Evolutionary conservation across 2,888 invertebrate species (phyloP), one percentile per base, ranked within the genome.

Genomic region (Prosopocoilus inquinatus): DNA sequence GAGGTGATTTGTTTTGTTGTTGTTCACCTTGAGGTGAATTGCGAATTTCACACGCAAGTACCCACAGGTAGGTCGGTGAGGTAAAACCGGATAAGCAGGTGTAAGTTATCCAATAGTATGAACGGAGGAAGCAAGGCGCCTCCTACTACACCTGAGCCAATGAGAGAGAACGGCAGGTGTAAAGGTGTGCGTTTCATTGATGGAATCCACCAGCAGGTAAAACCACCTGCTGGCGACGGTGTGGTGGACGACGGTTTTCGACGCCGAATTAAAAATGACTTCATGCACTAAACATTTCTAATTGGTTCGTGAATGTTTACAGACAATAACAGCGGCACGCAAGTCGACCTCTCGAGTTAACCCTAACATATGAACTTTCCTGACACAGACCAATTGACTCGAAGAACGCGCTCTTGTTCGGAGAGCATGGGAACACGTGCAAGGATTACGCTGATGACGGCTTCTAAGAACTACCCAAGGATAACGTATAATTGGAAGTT

Each of bases 291-390:
- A 50, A 55, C 44, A 63, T 54, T 52, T 57, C 52, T 58, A 57
- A 52, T 58, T 64, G 56, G 54, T 66, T 59, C 56, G 64, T 61
- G 51, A 53, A 60, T 64, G 64, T 65, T 65, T 65, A 64, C 61
- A 60, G 64, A 62, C 63, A 63, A 67, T 65, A 65, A 64, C 64
- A 60, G 63, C 61, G 56, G 59, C 60, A 64, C 65, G 61, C 66
- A 62, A 59, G 57, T 60, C 61, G 64, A 66, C 66, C 68, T 62
- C 58, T 50, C 60, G 57, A 66, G 53, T 67, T 68, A 65, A 68
- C 77, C 67, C 64, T 53, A 46, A 62, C 62, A 63, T 60, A 61
- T 64, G 64, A 66, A 66, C 63, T 64, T 62, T 65, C 60, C 64
- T 62, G 64, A 61, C 64, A 62, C 64, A 67, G 64, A 64, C 61